Conservation (phyloP, 2,797 vertebrate species). For the Hemitrygon akajei region DNA sequence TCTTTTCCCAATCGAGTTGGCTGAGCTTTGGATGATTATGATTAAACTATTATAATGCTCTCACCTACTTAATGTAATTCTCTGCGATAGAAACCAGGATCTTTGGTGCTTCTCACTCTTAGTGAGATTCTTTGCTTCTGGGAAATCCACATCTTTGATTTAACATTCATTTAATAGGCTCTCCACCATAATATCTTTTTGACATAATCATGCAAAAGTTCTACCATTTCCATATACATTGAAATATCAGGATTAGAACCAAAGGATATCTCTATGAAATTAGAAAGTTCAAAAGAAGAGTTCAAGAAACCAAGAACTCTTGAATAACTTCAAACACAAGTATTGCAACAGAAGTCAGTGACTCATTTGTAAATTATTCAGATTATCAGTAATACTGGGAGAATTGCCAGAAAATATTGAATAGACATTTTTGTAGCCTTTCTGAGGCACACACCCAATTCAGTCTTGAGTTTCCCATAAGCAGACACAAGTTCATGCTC, state of each 20-base stretch:
- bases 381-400: background rate
- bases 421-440: background rate
- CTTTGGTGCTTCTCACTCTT: background rate
- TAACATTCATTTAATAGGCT: background rate
- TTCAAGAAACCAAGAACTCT: background rate
- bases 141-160: background rate
- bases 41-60: background rate
- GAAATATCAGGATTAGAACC: background rate
- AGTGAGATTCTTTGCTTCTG: background rate
- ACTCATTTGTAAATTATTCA: conserved; percentile 1
- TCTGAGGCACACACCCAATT: background rate
- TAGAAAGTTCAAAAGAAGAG: background rate
- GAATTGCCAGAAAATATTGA: background rate
- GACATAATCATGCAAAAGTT: background rate
- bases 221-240: background rate
- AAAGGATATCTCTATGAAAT: background rate
- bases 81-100: background rate
- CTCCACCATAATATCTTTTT: background rate
- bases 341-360: conserved; percentile 2
- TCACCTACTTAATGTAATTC: background rate
- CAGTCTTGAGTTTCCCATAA: background rate
- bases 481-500: background rate
- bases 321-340: background rate
- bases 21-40: background rate
- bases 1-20: background rate